Evolutionary conservation across 1,140 invertebrate genomes (phyloP).

Genomic region (Campoletis sonorensis): DNA sequence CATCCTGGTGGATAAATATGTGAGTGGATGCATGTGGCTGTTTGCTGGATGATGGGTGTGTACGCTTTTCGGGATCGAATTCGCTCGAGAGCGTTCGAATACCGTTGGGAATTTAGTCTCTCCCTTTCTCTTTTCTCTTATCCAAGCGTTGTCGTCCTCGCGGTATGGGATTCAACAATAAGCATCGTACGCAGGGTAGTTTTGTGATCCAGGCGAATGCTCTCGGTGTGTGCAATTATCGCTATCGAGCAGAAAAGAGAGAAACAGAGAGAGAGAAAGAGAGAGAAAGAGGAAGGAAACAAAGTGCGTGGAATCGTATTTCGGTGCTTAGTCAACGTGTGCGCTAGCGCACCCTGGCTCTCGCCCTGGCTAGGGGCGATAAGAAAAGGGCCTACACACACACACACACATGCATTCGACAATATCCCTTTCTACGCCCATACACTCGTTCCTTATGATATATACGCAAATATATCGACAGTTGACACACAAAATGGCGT

Average conservation of each 20-base stretch:
- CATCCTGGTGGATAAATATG: neutral
- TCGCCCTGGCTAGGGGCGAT: conserved; percentile 61
- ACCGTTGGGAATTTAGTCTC: conserved; percentile 48
- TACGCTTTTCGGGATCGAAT: conserved; percentile 30
- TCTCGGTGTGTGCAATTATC: conserved; percentile 65
- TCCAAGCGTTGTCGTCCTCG: conserved; percentile 29
- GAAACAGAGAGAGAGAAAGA: neutral
- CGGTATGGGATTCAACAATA: conserved; percentile 30
- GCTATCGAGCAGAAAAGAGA: conserved; percentile 47
- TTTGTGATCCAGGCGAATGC: conserved; percentile 51
- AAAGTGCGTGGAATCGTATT: conserved; percentile 71
- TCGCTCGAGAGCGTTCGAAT: conserved; percentile 45
- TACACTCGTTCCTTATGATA: too few species aligned
- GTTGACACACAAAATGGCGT: too few species aligned
- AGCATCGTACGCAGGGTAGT: conserved; percentile 28
- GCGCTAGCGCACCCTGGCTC: conserved; percentile 60
- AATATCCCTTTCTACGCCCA: too few species aligned
- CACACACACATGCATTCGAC: neutral
- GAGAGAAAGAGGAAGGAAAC: conserved; percentile 57
- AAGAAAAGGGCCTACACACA: conserved; percentile 47
- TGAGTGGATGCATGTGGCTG: neutral
- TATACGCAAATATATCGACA: too few species aligned
- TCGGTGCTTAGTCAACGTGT: conserved; percentile 70
- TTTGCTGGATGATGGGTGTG: conserved; percentile 1
- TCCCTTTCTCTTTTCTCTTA: neutral